Conservation (phyloP, 2,888 invertebrate species). For the Vannuccia rotundouncinata region DNA sequence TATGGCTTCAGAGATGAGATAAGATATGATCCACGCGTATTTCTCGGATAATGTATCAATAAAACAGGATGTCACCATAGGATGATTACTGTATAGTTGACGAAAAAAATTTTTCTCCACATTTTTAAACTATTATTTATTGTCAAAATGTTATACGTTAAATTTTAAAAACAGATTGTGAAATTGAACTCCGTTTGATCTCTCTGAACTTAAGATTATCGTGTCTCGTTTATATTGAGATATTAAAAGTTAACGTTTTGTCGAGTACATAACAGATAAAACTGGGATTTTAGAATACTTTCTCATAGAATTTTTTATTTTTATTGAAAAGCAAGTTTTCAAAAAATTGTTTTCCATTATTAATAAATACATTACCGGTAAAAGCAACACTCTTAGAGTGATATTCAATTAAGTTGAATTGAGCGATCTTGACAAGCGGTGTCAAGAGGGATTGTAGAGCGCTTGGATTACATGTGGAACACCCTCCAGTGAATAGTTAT, state of each 20-base stretch:
- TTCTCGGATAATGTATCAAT: not conserved
- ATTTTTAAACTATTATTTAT: not conserved
- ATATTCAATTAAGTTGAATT: not conserved
- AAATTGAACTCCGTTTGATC: not conserved
- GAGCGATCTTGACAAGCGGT: not conserved
- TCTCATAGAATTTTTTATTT: too few relatives aligned
- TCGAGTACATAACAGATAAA: too few relatives aligned
- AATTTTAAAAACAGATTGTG: not conserved
- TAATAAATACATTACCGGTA: slow-evolving; percentile 7
- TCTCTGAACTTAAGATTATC: too few relatives aligned
- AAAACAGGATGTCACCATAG: not conserved
- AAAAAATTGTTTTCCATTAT: too few relatives aligned
- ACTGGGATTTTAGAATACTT: too few relatives aligned
- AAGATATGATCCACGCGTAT: not conserved
- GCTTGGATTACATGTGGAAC: not conserved
- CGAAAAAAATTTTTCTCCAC: not conserved
- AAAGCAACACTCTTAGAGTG: slow-evolving; percentile 2
- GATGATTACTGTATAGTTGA: not conserved
- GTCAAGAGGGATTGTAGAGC: not conserved
- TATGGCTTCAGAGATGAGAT: not conserved
- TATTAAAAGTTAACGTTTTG: too few relatives aligned
- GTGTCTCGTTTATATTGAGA: too few relatives aligned
- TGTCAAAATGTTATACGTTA: too few relatives aligned
- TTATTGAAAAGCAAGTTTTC: too few relatives aligned
- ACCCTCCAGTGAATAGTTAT: not conserved